Evolutionary conservation across 1,140 invertebrate species (phyloP).

Genomic region (Hestina assimilis): DNA sequence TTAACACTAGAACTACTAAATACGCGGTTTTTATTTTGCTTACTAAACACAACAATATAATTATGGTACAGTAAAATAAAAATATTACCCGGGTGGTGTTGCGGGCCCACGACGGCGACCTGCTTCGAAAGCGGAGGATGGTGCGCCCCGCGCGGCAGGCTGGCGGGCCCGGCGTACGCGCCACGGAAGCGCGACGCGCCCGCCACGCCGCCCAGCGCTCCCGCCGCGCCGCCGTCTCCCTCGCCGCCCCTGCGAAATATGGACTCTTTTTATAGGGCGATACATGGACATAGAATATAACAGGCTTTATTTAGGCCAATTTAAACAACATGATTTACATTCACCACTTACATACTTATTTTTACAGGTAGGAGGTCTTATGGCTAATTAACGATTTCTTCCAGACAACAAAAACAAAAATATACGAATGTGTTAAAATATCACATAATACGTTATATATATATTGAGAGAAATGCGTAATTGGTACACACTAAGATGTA

Average conservation of each 20-base stretch:
- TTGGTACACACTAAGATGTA: background rate
- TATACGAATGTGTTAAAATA: background rate
- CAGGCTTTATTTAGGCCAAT: too few species aligned
- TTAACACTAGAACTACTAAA: too few species aligned
- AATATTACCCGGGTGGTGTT: slow-evolving; percentile 63
- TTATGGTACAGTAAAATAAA: background rate
- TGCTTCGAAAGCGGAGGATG: slow-evolving; percentile 61
- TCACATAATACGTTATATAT: background rate
- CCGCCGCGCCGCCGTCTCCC: slow-evolving; percentile 26
- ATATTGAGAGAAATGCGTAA: background rate
- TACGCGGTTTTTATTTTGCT: too few species aligned
- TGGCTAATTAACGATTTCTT: too few species aligned
- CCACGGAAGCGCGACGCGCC: slow-evolving; percentile 36
- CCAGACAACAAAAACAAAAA: background rate
- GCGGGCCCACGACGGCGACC: slow-evolving; percentile 61
- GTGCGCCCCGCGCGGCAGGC: slow-evolving; percentile 62
- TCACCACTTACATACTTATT: too few species aligned
- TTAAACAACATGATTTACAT: too few species aligned
- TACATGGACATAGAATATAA: too few species aligned
- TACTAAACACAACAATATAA: too few species aligned
- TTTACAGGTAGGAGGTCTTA: too few species aligned
- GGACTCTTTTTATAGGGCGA: background rate
- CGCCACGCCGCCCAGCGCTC: slow-evolving; percentile 21
- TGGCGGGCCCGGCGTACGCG: slow-evolving; percentile 51
- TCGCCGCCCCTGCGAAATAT: slow-evolving; percentile 35